A percentile compares a stretch with the other conserved stretches of the same genome.
phyloP scores from a whole-genome alignment of 2,888 invertebrate genomes.

The Dryobotodes eremita region DNA sequence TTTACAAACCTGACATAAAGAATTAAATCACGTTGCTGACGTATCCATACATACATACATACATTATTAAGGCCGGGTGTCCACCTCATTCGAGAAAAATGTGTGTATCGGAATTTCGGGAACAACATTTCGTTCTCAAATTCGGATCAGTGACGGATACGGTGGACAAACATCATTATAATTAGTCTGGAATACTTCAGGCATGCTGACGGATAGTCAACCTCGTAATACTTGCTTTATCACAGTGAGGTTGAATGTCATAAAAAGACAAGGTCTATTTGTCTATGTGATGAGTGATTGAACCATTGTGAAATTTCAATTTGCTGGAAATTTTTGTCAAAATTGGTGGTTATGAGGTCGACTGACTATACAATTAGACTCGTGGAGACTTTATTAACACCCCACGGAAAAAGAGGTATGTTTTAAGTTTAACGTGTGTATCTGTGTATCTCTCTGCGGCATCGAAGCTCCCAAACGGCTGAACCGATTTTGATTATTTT shows the following conservation, averaged over 20 bases:
- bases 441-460: too few species aligned
- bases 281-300: not conserved
- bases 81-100: not conserved
- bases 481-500: too few species aligned
- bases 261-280: not conserved
- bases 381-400: too few species aligned
- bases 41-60: not conserved
- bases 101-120: not conserved
- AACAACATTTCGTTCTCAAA: not conserved
- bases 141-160: not conserved
- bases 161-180: not conserved
- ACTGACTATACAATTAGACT: not conserved
- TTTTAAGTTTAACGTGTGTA: too few species aligned
- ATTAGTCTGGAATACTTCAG: too few species aligned
- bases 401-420: too few species aligned
- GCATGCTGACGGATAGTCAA: not conserved
- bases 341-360: not conserved
- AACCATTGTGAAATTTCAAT: not conserved
- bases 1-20: not conserved
- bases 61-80: not conserved
- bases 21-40: not conserved
- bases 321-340: too few species aligned
- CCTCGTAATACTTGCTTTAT: not conserved
- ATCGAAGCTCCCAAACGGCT: too few species aligned
- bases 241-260: not conserved